A percentile compares a stretch with the other conserved stretches of the same genome.
Evolutionary conservation across 2,888 invertebrate species (phyloP).

Genomic region (Amphimallon solstitiale): DNA sequence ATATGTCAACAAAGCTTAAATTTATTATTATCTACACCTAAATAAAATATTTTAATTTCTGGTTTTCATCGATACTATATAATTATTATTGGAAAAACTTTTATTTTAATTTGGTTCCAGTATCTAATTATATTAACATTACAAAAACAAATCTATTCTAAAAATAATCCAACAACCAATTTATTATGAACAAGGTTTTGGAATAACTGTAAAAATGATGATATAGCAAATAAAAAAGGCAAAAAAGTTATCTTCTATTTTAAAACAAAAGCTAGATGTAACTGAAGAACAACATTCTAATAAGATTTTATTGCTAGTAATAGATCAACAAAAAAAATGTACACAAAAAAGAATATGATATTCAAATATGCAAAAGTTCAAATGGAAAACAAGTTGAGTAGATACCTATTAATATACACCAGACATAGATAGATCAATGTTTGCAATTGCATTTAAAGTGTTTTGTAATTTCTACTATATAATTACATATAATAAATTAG

Average conservation of each 20-base stretch:
- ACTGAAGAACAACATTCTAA: conserved; percentile 12
- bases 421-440: conserved; percentile 8
- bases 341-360: conserved; percentile 9
- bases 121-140: no score
- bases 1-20: no score
- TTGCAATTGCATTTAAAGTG: conserved; percentile 11
- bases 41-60: no score
- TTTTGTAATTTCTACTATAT: no score
- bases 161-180: background rate
- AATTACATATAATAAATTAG: no score
- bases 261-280: background rate
- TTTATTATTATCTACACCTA: no score
- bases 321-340: background rate
- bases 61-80: no score
- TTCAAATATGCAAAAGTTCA: conserved; percentile 18
- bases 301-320: background rate
- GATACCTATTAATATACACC: background rate
- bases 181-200: background rate
- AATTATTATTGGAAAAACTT: no score
- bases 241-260: background rate
- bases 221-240: background rate
- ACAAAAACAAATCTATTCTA: background rate
- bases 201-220: background rate
- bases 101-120: no score
- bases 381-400: conserved; percentile 19